Evolutionary conservation across 2,888 invertebrate genomes (phyloP).

Genomic region (Digitonthophagus gazella): DNA sequence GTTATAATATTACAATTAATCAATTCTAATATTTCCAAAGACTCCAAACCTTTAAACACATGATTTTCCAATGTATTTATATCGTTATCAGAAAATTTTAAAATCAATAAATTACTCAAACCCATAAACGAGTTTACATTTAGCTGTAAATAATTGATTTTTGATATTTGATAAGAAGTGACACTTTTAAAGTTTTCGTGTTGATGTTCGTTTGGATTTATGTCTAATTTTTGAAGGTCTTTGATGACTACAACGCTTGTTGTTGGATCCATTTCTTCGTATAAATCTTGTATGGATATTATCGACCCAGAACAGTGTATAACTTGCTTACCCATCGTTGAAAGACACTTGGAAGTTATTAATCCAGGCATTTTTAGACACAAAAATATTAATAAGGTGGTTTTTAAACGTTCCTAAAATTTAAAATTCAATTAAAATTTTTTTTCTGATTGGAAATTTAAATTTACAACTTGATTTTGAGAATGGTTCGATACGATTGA

Average conservation of each 20-base stretch:
- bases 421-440: too few species aligned
- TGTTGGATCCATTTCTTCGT: constrained; percentile 25
- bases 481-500: too few species aligned
- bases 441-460: too few species aligned
- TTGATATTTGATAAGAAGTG: constrained; percentile 31
- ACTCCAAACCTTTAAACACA: constrained; percentile 29
- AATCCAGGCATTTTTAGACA: constrained; percentile 19
- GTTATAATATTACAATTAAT: constrained; percentile 31
- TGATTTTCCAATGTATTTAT: constrained; percentile 26
- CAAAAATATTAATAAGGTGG: neutral
- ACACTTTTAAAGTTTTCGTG: constrained; percentile 27
- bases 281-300: constrained; percentile 22
- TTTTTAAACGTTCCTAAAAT: too few species aligned
- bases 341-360: constrained; percentile 23
- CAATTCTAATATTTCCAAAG: constrained; percentile 31
- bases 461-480: too few species aligned
- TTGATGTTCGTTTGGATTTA: constrained; percentile 26
- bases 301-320: constrained; percentile 29
- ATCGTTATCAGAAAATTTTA: constrained; percentile 33
- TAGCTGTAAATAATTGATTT: constrained; percentile 27
- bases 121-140: constrained; percentile 29
- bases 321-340: constrained; percentile 30
- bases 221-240: constrained; percentile 22
- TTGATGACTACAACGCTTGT: constrained; percentile 30
- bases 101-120: constrained; percentile 27